Evolutionary conservation across 1,140 invertebrate species (phyloP).

Genomic region (Camponotus vicinus): DNA sequence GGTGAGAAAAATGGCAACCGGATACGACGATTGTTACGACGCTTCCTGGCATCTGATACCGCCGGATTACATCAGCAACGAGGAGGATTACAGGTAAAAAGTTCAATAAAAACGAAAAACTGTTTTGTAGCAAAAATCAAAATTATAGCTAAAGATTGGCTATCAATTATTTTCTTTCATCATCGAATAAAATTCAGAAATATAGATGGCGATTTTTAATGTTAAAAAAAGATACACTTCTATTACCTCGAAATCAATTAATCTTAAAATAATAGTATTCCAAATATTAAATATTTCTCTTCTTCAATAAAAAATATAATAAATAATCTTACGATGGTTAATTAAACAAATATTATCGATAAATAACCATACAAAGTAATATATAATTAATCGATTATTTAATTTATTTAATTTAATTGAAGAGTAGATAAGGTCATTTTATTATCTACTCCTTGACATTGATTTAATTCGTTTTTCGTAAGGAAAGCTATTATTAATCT

Average conservation of each 20-base stretch:
- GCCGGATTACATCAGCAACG: conserved; percentile 90
- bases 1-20: conserved; percentile 77
- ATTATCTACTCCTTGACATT: background rate
- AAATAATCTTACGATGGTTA: background rate
- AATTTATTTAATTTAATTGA: background rate
- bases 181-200: background rate
- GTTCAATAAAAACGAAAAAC: background rate
- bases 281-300: background rate
- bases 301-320: background rate
- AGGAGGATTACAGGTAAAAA: conserved; percentile 87
- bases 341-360: conserved; percentile 10
- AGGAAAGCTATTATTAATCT: conserved; percentile 8
- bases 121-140: background rate
- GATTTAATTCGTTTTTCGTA: background rate
- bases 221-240: background rate
- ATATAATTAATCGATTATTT: background rate
- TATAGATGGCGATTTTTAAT: background rate
- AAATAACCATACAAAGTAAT: background rate
- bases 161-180: background rate
- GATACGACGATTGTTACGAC: conserved; percentile 88
- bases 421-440: background rate
- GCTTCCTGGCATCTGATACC: conserved; percentile 90
- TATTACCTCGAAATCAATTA: background rate
- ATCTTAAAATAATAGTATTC: background rate
- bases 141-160: background rate